Conservation (phyloP, 2,113 vertebrate species). For the Daphoenositta chrysoptera region DNA sequence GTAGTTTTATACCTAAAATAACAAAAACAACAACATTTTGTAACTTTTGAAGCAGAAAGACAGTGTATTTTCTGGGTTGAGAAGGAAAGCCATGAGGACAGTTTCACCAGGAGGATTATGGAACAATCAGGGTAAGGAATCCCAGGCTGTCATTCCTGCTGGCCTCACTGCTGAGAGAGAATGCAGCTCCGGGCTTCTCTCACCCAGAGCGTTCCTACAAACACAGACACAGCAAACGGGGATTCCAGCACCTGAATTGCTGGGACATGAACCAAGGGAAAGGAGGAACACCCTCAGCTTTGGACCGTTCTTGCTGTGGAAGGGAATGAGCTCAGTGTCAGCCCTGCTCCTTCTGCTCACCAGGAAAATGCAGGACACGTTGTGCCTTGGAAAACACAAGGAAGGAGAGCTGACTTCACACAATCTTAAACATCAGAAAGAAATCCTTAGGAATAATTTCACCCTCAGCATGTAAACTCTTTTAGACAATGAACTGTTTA, state of each 20-base stretch:
- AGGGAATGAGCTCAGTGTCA: not conserved
- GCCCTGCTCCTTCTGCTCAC: rapidly evolving
- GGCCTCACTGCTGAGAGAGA: not conserved
- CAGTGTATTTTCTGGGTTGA: not conserved
- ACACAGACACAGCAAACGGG: not conserved
- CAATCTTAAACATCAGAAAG: not conserved
- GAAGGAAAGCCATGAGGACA: not conserved
- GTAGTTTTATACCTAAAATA: not conserved
- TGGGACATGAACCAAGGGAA: not conserved
- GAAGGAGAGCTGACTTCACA: not conserved
- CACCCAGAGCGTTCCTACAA: not conserved
- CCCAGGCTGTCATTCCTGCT: not conserved
- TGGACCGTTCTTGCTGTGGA: not conserved
- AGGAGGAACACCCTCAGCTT: not conserved
- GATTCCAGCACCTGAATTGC: not conserved
- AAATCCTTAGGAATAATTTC: not conserved
- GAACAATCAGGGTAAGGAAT: not conserved
- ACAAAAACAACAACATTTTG: not conserved
- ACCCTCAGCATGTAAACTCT: not conserved
- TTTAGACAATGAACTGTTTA: constrained; percentile 1
- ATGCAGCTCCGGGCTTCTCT: not conserved
- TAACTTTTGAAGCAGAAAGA: not conserved
- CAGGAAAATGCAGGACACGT: rapidly evolving
- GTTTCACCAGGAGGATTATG: not conserved
- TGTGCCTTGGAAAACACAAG: not conserved